Evolutionary conservation across 2,888 invertebrate genomes (phyloP), one percentile per base, ranked within the genome.

Genomic region (Alitta virens): DNA sequence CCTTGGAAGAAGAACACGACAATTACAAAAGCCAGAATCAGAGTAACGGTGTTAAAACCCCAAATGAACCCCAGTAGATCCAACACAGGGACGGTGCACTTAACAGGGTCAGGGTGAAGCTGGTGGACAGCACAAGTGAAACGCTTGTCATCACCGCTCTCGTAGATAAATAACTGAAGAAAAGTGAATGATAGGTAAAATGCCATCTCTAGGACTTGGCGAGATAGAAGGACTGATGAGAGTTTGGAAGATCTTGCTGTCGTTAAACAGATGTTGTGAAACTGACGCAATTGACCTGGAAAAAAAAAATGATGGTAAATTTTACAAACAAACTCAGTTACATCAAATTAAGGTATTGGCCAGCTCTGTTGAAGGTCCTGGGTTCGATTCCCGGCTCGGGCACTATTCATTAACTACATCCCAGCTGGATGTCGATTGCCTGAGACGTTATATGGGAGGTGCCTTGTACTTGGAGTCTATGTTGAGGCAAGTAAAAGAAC

Each of bases 11-110:
- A 33, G 7, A 59, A 25, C 3, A 52, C 2, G 26, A 55, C 53
- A 16, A 64, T 25, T 23, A n/a, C 18, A 9, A 58, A 21, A 3
- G 62, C 53, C 7, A 64, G 2, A 1, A 33, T 9, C 2, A 64
- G 51, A 16, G 56, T 27, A 9, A 49, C 33, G 5, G 55, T 53
- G 43, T 62, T 63, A 21, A 64, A 24, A 7, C 40, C 38, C 64
- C 64, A 64, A 23, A 64, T 50, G 18, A 63, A 53, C 21, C 62
- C 64, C 50, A 64, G 56, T 16, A 64, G 43, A 53, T 64, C 64
- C 21, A 64, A 46, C 7, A 61, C 56, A 5, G 64, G 64, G 16
- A 64, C 64, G 1, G 62, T 63, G 56, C 64, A 64, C 24, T 55
- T 12, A n/a, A 64, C 50, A 1, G 43, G 12, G 7, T 64, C 58